Conservation (phyloP, 2,797 vertebrate species). For the Halcyon leucocephala region DNA sequence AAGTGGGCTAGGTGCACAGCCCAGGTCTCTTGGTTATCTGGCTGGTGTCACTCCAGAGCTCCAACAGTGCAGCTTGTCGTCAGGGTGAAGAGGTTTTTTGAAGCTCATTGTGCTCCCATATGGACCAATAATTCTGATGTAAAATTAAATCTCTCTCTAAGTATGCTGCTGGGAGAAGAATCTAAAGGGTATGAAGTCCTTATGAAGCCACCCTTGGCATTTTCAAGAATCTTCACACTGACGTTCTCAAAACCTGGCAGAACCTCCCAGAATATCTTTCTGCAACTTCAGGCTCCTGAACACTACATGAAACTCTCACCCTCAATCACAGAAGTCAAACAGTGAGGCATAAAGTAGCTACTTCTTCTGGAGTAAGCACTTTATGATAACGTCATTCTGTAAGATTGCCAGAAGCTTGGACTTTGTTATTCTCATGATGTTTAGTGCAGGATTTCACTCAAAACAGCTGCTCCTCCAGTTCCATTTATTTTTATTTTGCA, state of each 20-base stretch:
- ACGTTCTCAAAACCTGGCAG: neutral
- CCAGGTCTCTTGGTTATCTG: neutral
- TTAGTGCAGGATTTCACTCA: slow-evolving; percentile 13
- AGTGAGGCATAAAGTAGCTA: neutral
- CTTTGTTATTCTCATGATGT: neutral
- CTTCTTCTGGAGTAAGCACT: neutral
- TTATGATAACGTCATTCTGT: neutral
- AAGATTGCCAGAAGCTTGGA: neutral
- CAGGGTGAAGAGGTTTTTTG: neutral
- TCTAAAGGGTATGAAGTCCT: neutral
- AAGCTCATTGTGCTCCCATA: neutral
- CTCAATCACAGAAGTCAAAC: neutral
- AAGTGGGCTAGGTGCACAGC: neutral
- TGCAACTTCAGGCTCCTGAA: neutral
- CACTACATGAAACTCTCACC: neutral
- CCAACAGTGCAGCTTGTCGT: neutral
- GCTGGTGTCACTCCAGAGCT: neutral
- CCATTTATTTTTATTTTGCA: neutral
- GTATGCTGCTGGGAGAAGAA: neutral
- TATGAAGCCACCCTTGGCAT: neutral
- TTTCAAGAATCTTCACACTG: neutral
- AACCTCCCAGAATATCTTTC: neutral
- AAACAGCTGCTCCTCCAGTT: neutral
- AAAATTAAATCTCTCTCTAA: neutral
- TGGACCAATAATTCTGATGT: neutral